Conservation (phyloP, 1,140 invertebrate genomes). For the Dolichoris vasculosae region DNA sequence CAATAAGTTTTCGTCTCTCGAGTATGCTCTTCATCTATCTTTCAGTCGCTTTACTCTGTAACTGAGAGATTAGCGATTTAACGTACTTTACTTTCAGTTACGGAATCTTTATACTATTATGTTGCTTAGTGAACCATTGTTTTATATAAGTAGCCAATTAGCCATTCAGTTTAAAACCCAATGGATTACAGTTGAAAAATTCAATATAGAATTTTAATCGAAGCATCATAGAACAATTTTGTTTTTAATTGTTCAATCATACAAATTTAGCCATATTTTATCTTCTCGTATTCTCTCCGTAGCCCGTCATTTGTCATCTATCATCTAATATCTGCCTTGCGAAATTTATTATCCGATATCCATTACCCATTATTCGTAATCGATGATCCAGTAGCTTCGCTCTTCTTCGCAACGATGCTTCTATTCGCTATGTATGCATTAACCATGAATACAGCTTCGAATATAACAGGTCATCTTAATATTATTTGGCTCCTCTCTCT, state of each 20-base stretch:
- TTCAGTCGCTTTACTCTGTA: constrained; percentile 21
- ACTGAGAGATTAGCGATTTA: constrained; percentile 43
- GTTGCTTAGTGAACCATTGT: background rate
- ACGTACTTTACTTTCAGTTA: background rate
- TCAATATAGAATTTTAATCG: background rate
- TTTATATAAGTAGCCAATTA: background rate
- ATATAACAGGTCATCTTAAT: constrained; percentile 27
- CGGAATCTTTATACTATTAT: background rate
- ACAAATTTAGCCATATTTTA: background rate
- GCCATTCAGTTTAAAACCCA: background rate
- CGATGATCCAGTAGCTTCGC: constrained; percentile 35
- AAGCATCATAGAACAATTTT: background rate
- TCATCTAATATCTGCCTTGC: constrained; percentile 23
- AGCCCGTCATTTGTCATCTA: background rate
- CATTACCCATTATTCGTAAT: constrained; percentile 47
- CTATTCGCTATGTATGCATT: constrained; percentile 1
- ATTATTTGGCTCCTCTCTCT: constrained; percentile 28
- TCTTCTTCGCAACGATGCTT: background rate
- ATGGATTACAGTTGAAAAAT: background rate
- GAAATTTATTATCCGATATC: constrained; percentile 47
- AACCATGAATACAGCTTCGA: constrained; percentile 29
- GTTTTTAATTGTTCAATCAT: no score
- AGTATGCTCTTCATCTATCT: constrained; percentile 40
- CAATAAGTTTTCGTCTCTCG: background rate
- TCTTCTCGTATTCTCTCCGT: background rate